Percentiles rank a stretch among this genome's conserved stretches.
Evolutionary conservation across 2,797 vertebrate species (phyloP).

Genomic region (Xenentodon cancila): DNA sequence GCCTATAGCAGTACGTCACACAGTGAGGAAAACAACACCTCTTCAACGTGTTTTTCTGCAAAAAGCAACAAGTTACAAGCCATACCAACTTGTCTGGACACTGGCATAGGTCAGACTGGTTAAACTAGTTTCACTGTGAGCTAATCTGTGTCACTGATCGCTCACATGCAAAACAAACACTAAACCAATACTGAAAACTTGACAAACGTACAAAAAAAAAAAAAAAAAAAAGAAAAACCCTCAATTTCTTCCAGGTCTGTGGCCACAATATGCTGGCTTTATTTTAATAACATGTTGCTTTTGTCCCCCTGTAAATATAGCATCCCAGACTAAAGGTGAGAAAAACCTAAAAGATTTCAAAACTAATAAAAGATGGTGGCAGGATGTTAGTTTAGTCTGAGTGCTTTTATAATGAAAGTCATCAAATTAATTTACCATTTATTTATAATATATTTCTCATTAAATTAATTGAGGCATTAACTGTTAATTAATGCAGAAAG

Average conservation of each 20-base stretch:
- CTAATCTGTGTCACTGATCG: not conserved
- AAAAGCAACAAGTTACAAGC: constrained; percentile 29
- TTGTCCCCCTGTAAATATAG: not conserved
- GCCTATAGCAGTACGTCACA: constrained; percentile 40
- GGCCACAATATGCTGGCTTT: not conserved
- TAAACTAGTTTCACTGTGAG: constrained; percentile 18
- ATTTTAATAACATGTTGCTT: not conserved
- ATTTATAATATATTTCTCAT: too few species aligned
- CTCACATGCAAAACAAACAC: not conserved
- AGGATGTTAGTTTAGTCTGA: too few species aligned
- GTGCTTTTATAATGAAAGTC: too few species aligned
- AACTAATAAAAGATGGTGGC: too few species aligned
- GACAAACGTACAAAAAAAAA: too few species aligned
- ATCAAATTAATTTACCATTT: too few species aligned
- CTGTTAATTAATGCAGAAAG: too few species aligned
- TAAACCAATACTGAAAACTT: not conserved
- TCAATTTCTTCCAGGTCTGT: not conserved
- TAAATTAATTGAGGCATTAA: too few species aligned
- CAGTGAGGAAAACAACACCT: constrained; percentile 43
- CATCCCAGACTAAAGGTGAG: too few species aligned
- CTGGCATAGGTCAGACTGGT: not conserved
- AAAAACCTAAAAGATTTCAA: too few species aligned
- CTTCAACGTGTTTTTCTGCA: constrained; percentile 23
- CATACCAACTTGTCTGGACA: not conserved
- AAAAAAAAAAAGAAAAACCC: too few species aligned